Base-by-base conservation (phyloP, 2,113 vertebrate species). In the Campylorhamphus procurvoides region DNA sequence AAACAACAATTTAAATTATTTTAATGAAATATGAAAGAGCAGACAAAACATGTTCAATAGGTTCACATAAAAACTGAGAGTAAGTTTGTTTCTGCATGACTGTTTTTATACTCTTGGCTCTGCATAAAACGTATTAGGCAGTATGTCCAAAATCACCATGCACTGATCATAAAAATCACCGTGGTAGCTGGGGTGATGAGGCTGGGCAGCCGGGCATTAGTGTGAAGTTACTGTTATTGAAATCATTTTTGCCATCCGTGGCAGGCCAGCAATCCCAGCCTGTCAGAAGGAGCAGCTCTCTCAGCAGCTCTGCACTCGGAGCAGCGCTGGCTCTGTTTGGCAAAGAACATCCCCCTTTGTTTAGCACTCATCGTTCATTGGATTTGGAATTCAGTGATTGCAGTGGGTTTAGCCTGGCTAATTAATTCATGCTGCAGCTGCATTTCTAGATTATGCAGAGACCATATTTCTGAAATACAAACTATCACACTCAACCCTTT, bases 401-500 rank as follows among this genome's bases (percentile, higher is more conserved):
- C 68, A 37, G 31, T 80, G 87, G 15, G 8, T 63, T 76, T 50
- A 84, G 64, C 55, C 56, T 83, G 69, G 50, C 47, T 87, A 77
- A 93, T 91, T 91, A 83, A 89, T 93, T 91, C 84, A 49, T 49
- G 69, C 53, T 92, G 84, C 94, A 96, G 87, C 92, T 96, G 93
- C 49, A 46, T 66, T 84, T 56, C 81, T 37, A 80, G 78, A 84
- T 94, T 68, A 84, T 82, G 40, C 25, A 79, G 28, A 73, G 67
- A 69, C 27, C 16, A 2, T 67, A 35, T 78, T 93, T 94, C 76
- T 75, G 72, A 80, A 78, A 78, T 50, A 67, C 31, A 50, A 72
- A 53, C 27, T 76, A 47, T 39, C 14, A 17, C 24, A 12, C 49
- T 46, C 27, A 74, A n/a, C 12, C 40, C 44, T 58, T 89, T 72